Base-by-base conservation (phyloP, 2,797 vertebrate genomes). In the Meda fulgida region DNA sequence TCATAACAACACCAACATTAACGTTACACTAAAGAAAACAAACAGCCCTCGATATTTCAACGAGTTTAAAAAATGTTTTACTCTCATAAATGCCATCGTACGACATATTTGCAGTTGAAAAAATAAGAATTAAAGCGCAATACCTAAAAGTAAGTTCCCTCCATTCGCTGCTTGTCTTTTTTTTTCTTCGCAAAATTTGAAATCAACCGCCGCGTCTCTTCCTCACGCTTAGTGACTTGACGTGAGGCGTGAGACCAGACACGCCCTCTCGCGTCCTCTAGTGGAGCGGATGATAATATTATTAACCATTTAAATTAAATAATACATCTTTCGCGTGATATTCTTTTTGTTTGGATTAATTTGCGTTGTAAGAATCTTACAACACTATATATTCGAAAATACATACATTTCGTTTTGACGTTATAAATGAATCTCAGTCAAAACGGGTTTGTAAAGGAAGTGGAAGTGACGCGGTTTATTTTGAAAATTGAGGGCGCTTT, bases 391-490 rank as follows among this genome's bases (percentile, higher is more conserved):
- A 46, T 9, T 5, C 38, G 3, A 36, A 51, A 8, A 26, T 21
- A 38, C 6, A 11, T 11, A 21, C 4, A 53, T 14, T 16, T 10
- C 29, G 34, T 29, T 77, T 60, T 1, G 69, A 67, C 16, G n/a
- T 31, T 21, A 23, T 9, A 43, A 23, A 34, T 10, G 0, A 31
- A 34, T 4, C 7, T 5, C 26, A 40, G 19, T 67, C 38, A 26
- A 34, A 26, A 53, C 53, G 40, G 23, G 26, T 34, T 31, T 1
- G 26, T 16, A 38, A 60, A 38, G 69, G 46, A 71, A 40, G n/a
- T 84, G 89, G 89, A 89, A 87, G 67, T 88, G 85, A 88, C 86
- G 89, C 26, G 1, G 4, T 31, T 85, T 70, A 80, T 72, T 89
- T 89, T 88, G 81, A 89, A 89, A 58, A 7, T 65, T 63, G 11